Percentiles rank a stretch among this genome's conserved stretches.
These are phyloP conservation scores for Holacanthus passer DNA, from an alignment of 2,113 vertebrate genomes.

Conservation along the genomic window DNA sequence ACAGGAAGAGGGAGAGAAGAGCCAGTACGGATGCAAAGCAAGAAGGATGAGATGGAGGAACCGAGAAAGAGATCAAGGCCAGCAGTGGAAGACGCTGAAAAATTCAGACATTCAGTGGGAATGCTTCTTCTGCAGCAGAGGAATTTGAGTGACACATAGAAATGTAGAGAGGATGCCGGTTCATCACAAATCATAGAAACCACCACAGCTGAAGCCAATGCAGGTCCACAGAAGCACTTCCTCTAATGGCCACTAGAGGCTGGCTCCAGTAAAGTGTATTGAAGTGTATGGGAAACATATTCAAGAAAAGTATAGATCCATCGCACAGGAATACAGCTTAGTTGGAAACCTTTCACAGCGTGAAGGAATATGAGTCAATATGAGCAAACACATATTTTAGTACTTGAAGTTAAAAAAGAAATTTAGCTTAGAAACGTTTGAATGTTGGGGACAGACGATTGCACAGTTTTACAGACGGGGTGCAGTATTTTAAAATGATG, in stretches of 20 bases:
- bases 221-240: background rate
- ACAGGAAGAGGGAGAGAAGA: background rate
- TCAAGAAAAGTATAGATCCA: background rate
- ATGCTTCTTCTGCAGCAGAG: background rate
- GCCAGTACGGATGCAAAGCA: constrained; percentile 5
- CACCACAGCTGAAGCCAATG: background rate
- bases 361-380: background rate
- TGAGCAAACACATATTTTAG: background rate
- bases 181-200: background rate
- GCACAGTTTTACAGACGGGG: too few relatives aligned
- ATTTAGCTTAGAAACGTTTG: background rate
- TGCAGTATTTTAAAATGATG: background rate
- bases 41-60: constrained; percentile 1
- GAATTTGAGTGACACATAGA: background rate
- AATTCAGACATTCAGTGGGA: background rate
- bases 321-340: too few relatives aligned
- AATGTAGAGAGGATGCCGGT: background rate
- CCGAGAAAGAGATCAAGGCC: background rate
- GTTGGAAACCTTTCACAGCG: background rate
- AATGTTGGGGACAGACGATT: too few relatives aligned
- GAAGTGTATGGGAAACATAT: background rate
- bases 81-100: background rate
- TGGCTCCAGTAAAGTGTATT: background rate
- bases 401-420: background rate
- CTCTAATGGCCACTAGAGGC: constrained; percentile 54